Evolutionary conservation across 2,797 vertebrate species (phyloP).

Genomic region (Mus caroli): DNA sequence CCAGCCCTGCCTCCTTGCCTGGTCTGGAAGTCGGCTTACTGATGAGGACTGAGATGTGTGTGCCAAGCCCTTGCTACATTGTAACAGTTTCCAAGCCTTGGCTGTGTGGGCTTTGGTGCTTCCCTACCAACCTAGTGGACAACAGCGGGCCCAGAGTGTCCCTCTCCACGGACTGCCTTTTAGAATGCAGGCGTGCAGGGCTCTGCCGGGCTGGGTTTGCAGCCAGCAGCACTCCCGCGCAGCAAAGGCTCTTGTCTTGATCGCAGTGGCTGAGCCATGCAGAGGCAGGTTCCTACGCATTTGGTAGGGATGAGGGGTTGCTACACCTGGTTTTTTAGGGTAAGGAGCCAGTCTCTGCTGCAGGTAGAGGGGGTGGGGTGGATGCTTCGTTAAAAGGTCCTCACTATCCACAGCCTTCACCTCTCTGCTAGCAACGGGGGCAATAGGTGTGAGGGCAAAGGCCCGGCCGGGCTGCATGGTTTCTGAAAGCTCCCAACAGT

Average conservation of each 20-base stretch:
- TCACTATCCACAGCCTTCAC: neutral
- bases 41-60: neutral
- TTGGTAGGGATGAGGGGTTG: rapidly evolving
- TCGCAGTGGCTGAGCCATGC: neutral
- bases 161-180: neutral
- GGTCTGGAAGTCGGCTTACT: neutral
- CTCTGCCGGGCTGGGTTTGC: neutral
- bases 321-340: neutral
- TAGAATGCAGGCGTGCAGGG: neutral
- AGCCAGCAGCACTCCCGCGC: neutral
- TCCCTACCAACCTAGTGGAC: neutral
- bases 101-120: neutral
- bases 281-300: neutral
- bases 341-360: neutral
- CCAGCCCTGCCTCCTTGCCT: neutral
- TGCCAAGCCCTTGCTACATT: rapidly evolving
- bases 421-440: neutral
- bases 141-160: neutral
- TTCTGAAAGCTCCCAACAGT: neutral
- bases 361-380: too few species aligned
- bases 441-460: neutral
- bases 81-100: rapidly evolving
- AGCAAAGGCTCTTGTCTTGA: neutral
- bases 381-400: neutral
- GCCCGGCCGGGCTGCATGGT: neutral